Conservation (phyloP, 2,797 vertebrate genomes). For the Sebastolobus alascanus region DNA sequence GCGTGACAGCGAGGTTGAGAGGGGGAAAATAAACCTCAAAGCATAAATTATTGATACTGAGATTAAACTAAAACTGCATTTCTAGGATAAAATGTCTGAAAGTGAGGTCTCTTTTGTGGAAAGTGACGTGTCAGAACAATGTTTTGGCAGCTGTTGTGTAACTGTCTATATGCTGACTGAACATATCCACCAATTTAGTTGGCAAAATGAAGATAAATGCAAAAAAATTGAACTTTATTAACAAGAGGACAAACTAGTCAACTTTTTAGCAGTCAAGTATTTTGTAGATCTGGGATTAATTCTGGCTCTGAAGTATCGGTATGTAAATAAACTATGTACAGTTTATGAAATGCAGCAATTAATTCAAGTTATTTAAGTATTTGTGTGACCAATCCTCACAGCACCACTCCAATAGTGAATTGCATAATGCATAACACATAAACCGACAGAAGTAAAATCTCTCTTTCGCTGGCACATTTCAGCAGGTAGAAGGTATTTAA, state of each 20-base stretch:
- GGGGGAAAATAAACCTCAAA: conserved; percentile 25
- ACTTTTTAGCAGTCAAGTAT: not conserved
- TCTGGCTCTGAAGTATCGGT: not conserved
- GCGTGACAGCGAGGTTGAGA: conserved; percentile 33
- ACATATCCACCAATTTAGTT: not conserved
- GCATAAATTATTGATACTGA: conserved; percentile 57
- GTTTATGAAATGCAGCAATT: not conserved
- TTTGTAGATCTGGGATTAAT: not conserved
- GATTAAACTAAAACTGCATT: conserved; percentile 53
- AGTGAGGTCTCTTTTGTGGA: conserved; percentile 17
- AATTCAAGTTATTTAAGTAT: not conserved
- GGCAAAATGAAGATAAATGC: not conserved
- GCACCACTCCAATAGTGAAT: conserved; percentile 5
- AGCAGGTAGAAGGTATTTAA: conserved; percentile 18
- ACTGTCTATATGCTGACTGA: conserved; percentile 5
- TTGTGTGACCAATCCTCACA: not conserved
- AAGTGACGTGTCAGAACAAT: conserved; percentile 12
- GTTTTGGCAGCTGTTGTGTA: conserved; percentile 27
- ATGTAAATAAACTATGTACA: not conserved
- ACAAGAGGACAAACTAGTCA: not conserved
- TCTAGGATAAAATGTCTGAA: conserved; percentile 29
- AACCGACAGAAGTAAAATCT: conserved; percentile 15
- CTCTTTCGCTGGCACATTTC: conserved; percentile 1
- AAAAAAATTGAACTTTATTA: not conserved
- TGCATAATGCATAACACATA: conserved; percentile 33